Base-by-base conservation (phyloP, 2,113 vertebrate genomes). In the Etheostoma cragini region DNA sequence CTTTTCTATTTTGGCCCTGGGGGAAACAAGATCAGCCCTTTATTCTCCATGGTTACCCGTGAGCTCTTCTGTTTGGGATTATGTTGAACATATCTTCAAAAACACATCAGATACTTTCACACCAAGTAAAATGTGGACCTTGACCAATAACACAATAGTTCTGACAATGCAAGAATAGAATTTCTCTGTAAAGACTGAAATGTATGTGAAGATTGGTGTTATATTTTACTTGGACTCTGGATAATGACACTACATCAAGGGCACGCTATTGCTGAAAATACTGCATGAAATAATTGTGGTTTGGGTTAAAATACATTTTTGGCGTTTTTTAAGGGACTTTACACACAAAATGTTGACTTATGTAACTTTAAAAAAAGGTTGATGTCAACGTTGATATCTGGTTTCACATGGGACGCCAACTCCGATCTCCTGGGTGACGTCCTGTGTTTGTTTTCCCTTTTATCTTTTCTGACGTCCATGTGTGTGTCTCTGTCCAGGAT, bases 401-500 rank as follows among this genome's bases (percentile, higher is more conserved):
- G 38, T 38, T 38, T 42, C 38, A 11, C 38, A 42, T 11, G 38
- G 38, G 38, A 42, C 38, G 11, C 38, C 10, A 42, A 42, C 8
- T 42, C 38, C 11, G 38, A 42, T 42, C 38, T 42, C 38, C 38
- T 38, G 38, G 38, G 38, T 38, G 38, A 38, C 8, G 38, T 38
- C 38, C 38, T 11, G 38, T 42, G 8, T 42, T 42, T 42, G 10
- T 42, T 42, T 42, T 42, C 24, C 46, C 64, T 53, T 19, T 21
- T 7, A 6, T 22, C 7, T 54, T 13, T 22, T 22, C 30, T 69
- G 30, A 54, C 0, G 0, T 21, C 1, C 2, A 6, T 21, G 21
- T 47, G 33, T 72, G 3, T 82, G 24, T 67, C 8, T 78, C 38
- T 78, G 22, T 80, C 13, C 74, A 98, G 98, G 96, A 98, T 66